Evolutionary conservation across 2,888 invertebrate species (phyloP), one percentile per base, ranked within the genome.

Genomic region (Eledone cirrhosa): DNA sequence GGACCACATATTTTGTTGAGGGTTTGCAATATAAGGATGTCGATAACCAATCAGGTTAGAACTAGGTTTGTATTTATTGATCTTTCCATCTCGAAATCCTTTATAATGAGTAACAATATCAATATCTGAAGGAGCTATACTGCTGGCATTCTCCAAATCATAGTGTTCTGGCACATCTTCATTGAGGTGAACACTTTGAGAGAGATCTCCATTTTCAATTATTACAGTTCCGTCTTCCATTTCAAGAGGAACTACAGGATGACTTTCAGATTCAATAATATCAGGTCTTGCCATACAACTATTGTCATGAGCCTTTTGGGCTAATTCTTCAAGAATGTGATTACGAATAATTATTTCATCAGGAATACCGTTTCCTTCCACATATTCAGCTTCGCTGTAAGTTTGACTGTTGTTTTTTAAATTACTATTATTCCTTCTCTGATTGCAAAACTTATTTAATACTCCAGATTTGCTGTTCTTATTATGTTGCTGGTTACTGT

Each of bases 101-200:
- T 97, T 97, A 89, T 98, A 98, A 90, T 98, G 98, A 87, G 97
- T 97, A 19, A 97, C 96, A 82, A 98, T 96, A 89, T 98, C 98
- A 83, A 97, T 97, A 89, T 98, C 98, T 2, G 97, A 97, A 0
- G 98, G 98, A 0, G 98, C 98, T 84, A 98, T 98, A 0, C 97
- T 97, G 90, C 97, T 97, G 1, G 98, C 97, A 91, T 98, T 98
- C 92, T 98, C 98, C 81, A 98, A 92, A 90, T 98, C 98, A 89
- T 98, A 98, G 79, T 87, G 88, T 80, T 89, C 90, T 7, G 88
- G 88, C 48, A 87, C 87, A 76, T 89, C 87, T 67, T 86, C 87
- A 76, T 82, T 82, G 48, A 84, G 72, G 67, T 84, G 83, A 59
- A 82, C 81, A 69, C 84, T 80, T 74, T 86, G 83, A 24, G 83